Percentiles rank a stretch among this genome's conserved stretches.
Conservation (phyloP, 37 sponge, comb jelly and placozoan genomes). For the Beroe ovata region DNA sequence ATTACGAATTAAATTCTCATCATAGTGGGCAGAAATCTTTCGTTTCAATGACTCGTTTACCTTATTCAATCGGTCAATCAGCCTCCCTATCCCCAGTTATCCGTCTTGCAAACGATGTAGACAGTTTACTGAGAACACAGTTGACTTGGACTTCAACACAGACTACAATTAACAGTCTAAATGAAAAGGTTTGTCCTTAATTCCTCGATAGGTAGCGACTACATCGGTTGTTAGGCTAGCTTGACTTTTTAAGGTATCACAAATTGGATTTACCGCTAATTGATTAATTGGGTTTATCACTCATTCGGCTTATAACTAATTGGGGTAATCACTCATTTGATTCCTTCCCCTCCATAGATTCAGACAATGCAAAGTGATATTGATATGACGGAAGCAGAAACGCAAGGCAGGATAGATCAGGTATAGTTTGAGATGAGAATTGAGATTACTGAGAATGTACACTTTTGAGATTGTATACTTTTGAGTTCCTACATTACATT, state of each 20-base stretch:
- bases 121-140: conserved; percentile 35
- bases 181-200: background rate
- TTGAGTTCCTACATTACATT: background rate
- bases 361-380: background rate
- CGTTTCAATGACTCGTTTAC: too few relatives aligned
- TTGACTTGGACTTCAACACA: conserved; percentile 56
- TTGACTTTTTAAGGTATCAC: too few relatives aligned
- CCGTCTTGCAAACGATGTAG: conserved; percentile 50
- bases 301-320: background rate
- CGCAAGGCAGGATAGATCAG: background rate
- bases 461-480: background rate
- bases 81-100: conserved; percentile 24
- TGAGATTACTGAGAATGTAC: too few relatives aligned
- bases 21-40: too few relatives aligned
- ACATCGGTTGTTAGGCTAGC: too few relatives aligned
- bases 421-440: too few relatives aligned
- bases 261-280: too few relatives aligned
- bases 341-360: background rate
- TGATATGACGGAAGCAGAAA: background rate
- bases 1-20: too few relatives aligned
- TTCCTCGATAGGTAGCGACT: too few relatives aligned
- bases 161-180: conserved; percentile 48
- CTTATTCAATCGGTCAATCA: too few relatives aligned
- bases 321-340: background rate
- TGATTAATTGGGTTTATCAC: too few relatives aligned